Evolutionary conservation across 2,888 invertebrate species (phyloP), one percentile per base, ranked within the genome.

Genomic region (Aelia acuminata): DNA sequence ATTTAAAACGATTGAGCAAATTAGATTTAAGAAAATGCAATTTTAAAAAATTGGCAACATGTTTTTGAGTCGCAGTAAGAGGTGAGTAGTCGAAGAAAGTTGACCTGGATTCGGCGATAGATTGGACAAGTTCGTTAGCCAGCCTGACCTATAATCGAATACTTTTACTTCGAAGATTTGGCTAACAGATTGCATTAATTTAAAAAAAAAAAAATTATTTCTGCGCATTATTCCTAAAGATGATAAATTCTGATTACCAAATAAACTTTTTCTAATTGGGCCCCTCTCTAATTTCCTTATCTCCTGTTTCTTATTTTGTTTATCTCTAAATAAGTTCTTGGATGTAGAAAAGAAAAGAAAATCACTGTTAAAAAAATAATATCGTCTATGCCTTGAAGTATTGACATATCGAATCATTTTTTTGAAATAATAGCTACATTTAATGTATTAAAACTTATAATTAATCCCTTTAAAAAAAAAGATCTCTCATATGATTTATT

Each of bases 81-180:
- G 63, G 63, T 35, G 20, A 80, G 43, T 39, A 80, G 80, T n/a
- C 43, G 43, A 80, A 80, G 80, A 80, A 80, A 80, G 80, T 80
- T 80, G 80, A 43, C 80, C 80, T 80, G 43, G 43, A 80, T 80
- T 47, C n/a, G 80, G n/a, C 10, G 43, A 80, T 47, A 80, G 63
- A 70, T 70, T 35, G 63, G 63, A 35, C 63, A 70, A 70, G 63
- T 70, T 70, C 63, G 63, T 70, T 70, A 70, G 15, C 63, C 63
- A 70, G 63, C 35, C 63, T 70, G 63, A 35, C 63, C 63, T 70
- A 35, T 70, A 70, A 70, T 70, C 63, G 63, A 70, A 70, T 70
- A 70, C 35, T 70, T 70, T 70, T 70, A 70, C 63, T 70, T 70
- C 63, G 18, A 70, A 35, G 63, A 18, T 3, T 70, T 70, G 31